Percentiles rank a stretch among this genome's conserved stretches.
Evolutionary conservation across 2,113 vertebrate genomes (phyloP).

Genomic region (Chionis minor): DNA sequence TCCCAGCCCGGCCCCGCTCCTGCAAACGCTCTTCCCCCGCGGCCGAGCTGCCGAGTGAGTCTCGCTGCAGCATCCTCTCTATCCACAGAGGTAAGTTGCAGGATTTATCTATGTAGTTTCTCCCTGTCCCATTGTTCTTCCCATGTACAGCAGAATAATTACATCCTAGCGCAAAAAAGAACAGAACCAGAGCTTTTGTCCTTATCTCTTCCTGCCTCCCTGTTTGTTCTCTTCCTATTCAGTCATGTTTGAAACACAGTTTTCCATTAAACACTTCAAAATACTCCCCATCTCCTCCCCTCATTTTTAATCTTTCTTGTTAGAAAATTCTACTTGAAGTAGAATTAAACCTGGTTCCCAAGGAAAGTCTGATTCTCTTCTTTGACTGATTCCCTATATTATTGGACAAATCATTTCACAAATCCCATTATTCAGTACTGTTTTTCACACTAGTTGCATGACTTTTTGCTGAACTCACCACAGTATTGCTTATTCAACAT

Average conservation of each 20-base stretch:
- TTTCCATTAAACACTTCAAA: background rate
- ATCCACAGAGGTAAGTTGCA: background rate
- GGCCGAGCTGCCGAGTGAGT: fast-evolving
- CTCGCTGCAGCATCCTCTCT: background rate
- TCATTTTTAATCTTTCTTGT: background rate
- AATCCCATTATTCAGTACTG: background rate
- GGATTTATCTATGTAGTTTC: background rate
- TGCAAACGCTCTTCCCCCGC: background rate
- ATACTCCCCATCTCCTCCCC: background rate
- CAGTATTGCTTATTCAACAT: background rate
- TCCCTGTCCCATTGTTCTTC: background rate
- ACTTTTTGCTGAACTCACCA: background rate
- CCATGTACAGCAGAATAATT: background rate
- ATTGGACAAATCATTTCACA: background rate
- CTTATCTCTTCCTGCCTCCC: background rate
- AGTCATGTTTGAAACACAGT: background rate
- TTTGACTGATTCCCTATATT: background rate
- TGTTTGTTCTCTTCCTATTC: background rate
- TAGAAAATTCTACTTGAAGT: background rate
- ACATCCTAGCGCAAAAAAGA: background rate
- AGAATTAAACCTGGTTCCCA: background rate
- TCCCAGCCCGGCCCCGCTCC: background rate
- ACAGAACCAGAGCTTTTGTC: background rate
- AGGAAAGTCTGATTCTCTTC: background rate
- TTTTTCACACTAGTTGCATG: background rate